These are phyloP conservation scores for Porites cylindrica DNA, from an alignment of 92 coral and sea anemone species.

Conservation along the genomic window DNA sequence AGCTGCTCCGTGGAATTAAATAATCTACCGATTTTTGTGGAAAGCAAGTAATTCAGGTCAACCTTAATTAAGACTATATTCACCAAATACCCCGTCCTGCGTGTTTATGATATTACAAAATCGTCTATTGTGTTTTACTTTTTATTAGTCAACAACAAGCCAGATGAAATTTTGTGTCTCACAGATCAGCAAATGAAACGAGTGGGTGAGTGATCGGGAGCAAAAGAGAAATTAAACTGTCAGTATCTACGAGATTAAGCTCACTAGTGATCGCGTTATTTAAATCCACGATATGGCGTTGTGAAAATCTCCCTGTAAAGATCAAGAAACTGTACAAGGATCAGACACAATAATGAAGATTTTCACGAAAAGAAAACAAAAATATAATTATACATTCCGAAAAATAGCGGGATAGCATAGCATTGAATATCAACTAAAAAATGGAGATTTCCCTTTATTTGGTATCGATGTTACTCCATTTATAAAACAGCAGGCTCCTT, in stretches of 20 bases:
- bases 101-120: background rate
- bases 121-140: background rate
- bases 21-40: background rate
- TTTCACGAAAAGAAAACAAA: too few relatives aligned
- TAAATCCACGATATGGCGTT: slow-evolving; percentile 3
- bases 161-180: slow-evolving; percentile 4
- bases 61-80: slow-evolving; percentile 24
- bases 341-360: background rate
- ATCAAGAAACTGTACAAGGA: background rate
- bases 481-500: too few relatives aligned
- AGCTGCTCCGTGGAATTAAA: background rate
- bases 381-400: too few relatives aligned
- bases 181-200: background rate
- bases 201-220: background rate
- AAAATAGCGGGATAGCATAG: too few relatives aligned
- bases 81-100: slow-evolving; percentile 6
- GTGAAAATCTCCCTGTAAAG: background rate
- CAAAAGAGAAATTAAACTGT: background rate
- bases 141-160: background rate
- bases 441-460: too few relatives aligned
- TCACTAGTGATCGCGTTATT: slow-evolving; percentile 6
- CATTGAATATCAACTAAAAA: too few relatives aligned
- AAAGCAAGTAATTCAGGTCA: slow-evolving; percentile 8
- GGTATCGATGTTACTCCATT: too few relatives aligned
- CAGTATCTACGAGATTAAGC: background rate